Base-by-base conservation (phyloP, 1,140 invertebrate genomes). In the Trachelipus rathkii region DNA sequence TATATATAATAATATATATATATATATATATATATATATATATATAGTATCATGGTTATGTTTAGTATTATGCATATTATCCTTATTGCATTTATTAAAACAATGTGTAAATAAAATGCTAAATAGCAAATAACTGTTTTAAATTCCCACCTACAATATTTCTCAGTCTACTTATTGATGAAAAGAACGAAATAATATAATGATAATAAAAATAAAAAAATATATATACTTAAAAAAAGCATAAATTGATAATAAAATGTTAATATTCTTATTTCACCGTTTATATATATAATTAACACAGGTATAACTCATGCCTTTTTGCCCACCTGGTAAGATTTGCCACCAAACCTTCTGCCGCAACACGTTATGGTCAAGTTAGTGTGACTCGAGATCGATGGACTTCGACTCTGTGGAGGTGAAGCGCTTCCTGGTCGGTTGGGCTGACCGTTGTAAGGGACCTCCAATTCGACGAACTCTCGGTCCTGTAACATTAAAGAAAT, bases 401-500 rank as follows among this genome's bases (percentile, higher is more conserved):
- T 80, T 74, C 79, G 74, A 33, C 76, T 78, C 71, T 80, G 79
- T 44, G 79, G 79, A 0, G 79, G 79, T 66, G 79, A 80, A 8
- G 79, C 79, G 44, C 79, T 80, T 7, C 79, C 79, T 4, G 94
- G 94, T 83, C 95, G 89, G 86, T 95, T 97, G 82, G 93, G 89
- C 86, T 94, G 89, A 6, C 94, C 95, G 85, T 97, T 97, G 87
- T 89, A 96, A 11, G 95, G 93, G 84, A 94, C 92, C 83, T 97
- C 96, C 89, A 97, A 90, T 86, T 97, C 95, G 76, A 97, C 93
- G 87, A 97, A 97, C 86, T 97, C 95, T 75, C 95, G 92, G 86
- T 98, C 95, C 95, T 97, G 88, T 67, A 87, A 86, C 80, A 82
- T 15, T 71, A 44, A 23, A 71, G 50, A 60, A 19, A 19, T 13